Evolutionary conservation across 1,140 invertebrate species (phyloP).

Genomic region (Delia radicum): DNA sequence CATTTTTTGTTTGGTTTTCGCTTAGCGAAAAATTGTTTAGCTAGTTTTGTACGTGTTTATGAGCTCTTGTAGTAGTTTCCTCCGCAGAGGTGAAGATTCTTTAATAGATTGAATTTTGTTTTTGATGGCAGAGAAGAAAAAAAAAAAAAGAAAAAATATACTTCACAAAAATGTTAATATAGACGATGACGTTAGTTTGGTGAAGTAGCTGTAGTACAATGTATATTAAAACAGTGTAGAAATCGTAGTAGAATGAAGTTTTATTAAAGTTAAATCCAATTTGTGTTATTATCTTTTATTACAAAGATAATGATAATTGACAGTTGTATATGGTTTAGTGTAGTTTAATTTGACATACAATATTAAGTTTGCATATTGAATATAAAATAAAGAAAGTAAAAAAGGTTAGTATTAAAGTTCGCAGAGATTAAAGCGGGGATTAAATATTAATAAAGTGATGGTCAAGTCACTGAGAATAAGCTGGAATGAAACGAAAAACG

Average conservation of each 20-base stretch:
- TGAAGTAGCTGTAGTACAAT: neutral
- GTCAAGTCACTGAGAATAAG: too few species aligned
- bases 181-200: neutral
- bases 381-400: too few species aligned
- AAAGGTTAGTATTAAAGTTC: too few species aligned
- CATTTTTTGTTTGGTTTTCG: too few species aligned
- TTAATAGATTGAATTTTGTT: neutral
- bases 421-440: too few species aligned
- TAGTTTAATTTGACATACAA: neutral
- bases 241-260: neutral
- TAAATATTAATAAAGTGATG: too few species aligned
- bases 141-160: neutral
- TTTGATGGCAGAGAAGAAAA: neutral
- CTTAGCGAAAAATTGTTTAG: too few species aligned
- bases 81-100: neutral
- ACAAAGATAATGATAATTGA: neutral
- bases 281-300: neutral
- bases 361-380: too few species aligned
- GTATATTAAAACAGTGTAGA: neutral
- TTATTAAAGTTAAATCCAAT: neutral
- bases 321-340: neutral
- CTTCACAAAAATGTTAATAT: neutral
- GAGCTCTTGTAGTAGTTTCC: too few species aligned
- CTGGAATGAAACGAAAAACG: too few species aligned
- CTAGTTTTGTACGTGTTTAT: too few species aligned